Evolutionary conservation across 2,113 vertebrate genomes (phyloP).

Genomic region (Hemicordylus capensis): DNA sequence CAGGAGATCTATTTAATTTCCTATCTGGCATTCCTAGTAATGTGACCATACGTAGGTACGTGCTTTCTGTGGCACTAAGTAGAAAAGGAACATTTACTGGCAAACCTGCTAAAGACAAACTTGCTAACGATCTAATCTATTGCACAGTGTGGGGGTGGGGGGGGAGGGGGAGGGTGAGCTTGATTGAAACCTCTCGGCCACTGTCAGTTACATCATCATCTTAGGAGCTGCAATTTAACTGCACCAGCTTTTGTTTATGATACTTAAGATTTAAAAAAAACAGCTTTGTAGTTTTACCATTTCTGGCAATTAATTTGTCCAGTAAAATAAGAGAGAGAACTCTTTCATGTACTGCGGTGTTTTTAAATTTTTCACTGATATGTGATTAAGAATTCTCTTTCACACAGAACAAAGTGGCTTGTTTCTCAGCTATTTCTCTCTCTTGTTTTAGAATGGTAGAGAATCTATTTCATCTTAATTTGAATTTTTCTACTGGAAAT

Average conservation of each 20-base stretch:
- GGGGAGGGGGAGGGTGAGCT: not conserved
- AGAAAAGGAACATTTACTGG: not conserved
- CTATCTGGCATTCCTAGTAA: not conserved
- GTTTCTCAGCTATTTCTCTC: constrained; percentile 61
- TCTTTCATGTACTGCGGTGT: constrained; percentile 66
- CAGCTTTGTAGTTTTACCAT: constrained; percentile 64
- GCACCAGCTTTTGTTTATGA: constrained; percentile 56
- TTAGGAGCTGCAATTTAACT: constrained; percentile 39
- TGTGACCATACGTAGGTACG: not conserved
- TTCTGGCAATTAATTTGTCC: constrained; percentile 68
- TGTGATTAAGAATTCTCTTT: constrained; percentile 74
- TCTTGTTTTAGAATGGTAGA: constrained; percentile 61
- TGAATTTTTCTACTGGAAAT: constrained; percentile 64
- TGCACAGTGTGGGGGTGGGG: too few relatives aligned
- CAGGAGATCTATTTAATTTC: not conserved
- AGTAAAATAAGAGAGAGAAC: constrained; percentile 52
- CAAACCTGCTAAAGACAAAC: not conserved
- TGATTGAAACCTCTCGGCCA: constrained; percentile 30
- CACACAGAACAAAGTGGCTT: constrained; percentile 65
- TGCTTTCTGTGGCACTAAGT: not conserved
- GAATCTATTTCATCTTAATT: constrained; percentile 68
- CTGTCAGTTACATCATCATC: constrained; percentile 13
- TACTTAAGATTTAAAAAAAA: constrained; percentile 31
- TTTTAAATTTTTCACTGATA: constrained; percentile 70
- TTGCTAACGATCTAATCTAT: constrained; percentile 26